A percentile compares a stretch with the other conserved stretches of the same genome.
phyloP scores from a whole-genome alignment of 2,113 vertebrate genomes.

The Zingel zingel region DNA sequence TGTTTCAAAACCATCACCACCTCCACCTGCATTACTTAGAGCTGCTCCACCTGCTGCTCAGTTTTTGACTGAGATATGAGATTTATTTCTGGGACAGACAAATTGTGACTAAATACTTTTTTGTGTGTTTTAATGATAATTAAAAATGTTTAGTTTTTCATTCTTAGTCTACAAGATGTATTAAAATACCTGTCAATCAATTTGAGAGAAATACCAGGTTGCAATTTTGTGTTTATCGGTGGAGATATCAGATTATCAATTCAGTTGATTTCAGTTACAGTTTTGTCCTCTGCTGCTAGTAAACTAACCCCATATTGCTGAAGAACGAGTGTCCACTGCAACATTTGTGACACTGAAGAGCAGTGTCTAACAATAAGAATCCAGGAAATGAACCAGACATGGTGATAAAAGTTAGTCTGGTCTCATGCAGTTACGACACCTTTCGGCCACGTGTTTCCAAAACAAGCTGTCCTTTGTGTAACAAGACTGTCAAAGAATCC shows the following conservation, averaged over 20 bases:
- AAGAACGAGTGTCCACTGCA: too few relatives aligned
- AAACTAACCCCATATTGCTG: not conserved
- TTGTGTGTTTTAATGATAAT: too few relatives aligned
- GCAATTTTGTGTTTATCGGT: not conserved
- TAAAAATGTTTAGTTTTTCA: too few relatives aligned
- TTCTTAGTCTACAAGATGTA: too few relatives aligned
- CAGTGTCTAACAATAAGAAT: conserved; percentile 1
- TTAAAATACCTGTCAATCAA: not conserved
- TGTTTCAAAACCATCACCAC: too few relatives aligned
- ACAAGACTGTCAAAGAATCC: conserved; percentile 1
- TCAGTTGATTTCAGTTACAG: not conserved
- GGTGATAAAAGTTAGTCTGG: conserved; percentile 20
- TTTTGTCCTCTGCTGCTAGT: conserved; percentile 12
- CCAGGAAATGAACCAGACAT: conserved; percentile 54
- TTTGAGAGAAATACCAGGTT: not conserved
- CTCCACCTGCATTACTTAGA: too few relatives aligned
- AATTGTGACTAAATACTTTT: too few relatives aligned
- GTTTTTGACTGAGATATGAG: too few relatives aligned
- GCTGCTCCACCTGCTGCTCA: too few relatives aligned
- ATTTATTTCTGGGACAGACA: too few relatives aligned
- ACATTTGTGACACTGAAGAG: conserved; percentile 2
- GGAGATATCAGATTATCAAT: not conserved
- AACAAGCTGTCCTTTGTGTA: conserved; percentile 28
- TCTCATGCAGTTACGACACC: conserved; percentile 5
- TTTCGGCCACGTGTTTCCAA: conserved; percentile 40